Evolutionary conservation across 2,888 invertebrate genomes (phyloP).

Genomic region (Hyles lineata): DNA sequence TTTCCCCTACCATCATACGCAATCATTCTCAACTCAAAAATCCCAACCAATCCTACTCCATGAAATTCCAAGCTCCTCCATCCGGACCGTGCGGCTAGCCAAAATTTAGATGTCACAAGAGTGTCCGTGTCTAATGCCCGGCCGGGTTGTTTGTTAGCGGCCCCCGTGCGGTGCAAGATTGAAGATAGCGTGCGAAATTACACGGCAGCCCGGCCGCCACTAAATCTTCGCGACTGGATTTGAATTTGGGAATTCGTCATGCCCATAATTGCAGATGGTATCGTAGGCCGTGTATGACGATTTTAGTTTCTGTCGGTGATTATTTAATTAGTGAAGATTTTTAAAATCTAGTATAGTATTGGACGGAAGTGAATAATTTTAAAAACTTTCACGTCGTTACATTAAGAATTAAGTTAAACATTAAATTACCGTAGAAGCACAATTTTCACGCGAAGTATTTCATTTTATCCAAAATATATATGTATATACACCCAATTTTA

Average conservation of each 20-base stretch:
- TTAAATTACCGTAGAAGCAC: too few species aligned
- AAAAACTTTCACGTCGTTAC: too few species aligned
- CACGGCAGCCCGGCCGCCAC: conserved; percentile 21
- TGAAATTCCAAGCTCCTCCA: conserved; percentile 36
- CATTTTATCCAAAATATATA: too few species aligned
- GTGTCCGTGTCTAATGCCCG: conserved; percentile 40
- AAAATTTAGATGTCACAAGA: conserved; percentile 84
- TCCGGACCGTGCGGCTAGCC: conserved; percentile 66
- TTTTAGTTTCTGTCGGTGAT: too few species aligned
- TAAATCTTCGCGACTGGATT: conserved; percentile 30
- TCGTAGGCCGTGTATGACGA: not conserved
- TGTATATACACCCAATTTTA: too few species aligned
- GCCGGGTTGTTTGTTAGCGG: conserved; percentile 75
- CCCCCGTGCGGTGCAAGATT: conserved; percentile 72
- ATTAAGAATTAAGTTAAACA: too few species aligned
- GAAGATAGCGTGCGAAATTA: conserved; percentile 74
- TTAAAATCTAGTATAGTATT: too few species aligned
- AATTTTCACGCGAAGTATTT: too few species aligned
- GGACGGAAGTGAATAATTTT: too few species aligned
- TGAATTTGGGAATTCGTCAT: conserved; percentile 29
- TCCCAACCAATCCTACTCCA: conserved; percentile 45
- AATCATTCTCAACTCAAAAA: not conserved
- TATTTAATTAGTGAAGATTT: too few species aligned
- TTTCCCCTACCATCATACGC: too few species aligned
- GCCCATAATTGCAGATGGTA: conserved; percentile 27